Evolutionary conservation across 2,797 vertebrate species (phyloP).

Genomic region (Brotula barbata): DNA sequence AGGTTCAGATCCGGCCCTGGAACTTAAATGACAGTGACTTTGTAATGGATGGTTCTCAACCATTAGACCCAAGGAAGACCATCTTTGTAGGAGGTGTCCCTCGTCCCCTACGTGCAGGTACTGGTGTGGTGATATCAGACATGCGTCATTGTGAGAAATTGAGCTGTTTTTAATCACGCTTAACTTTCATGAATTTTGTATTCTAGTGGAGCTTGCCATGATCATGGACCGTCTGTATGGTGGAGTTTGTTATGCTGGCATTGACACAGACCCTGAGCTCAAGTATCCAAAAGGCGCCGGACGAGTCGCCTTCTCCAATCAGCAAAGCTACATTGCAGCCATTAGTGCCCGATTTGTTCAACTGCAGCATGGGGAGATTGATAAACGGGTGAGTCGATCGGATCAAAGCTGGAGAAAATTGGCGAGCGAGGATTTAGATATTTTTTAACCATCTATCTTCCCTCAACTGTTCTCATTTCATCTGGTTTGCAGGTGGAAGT

Average conservation of each 20-base stretch:
- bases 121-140: background rate
- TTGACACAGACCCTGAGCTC: constrained; percentile 98
- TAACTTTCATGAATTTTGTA: background rate
- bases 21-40: constrained; percentile 99
- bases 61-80: constrained; percentile 97
- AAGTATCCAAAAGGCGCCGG: constrained; percentile 99
- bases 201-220: constrained; percentile 97
- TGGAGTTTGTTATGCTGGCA: constrained; percentile 98
- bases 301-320: constrained; percentile 99
- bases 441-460: too few species aligned
- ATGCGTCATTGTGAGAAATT: background rate
- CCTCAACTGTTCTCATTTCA: background rate
- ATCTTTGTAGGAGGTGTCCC: constrained; percentile 99
- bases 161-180: background rate
- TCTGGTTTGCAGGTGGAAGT: constrained; percentile 92
- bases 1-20: constrained; percentile 99
- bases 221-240: constrained; percentile 99
- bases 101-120: constrained; percentile 97
- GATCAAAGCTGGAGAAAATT: background rate
- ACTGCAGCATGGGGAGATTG: constrained; percentile 99
- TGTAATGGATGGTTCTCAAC: constrained; percentile 99
- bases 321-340: constrained; percentile 99
- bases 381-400: constrained; percentile 93
- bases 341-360: constrained; percentile 99
- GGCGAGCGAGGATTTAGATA: too few species aligned